Base-by-base conservation (phyloP, 2,888 invertebrate species). In the Pandemis heparana region DNA sequence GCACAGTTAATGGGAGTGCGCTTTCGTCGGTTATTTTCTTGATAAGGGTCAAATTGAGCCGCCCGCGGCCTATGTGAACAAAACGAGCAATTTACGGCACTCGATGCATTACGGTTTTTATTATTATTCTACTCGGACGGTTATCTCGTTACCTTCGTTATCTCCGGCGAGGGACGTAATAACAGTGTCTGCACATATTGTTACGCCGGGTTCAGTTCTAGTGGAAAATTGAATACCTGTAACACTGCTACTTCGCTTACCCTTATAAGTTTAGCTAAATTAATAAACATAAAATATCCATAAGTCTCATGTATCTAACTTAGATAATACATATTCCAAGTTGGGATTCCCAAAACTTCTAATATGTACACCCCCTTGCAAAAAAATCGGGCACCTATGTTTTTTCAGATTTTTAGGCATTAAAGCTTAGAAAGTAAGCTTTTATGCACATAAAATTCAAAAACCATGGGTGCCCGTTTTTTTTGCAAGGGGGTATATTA, bases 21-120 rank as follows among this genome's bases (percentile, higher is more conserved):
- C 88, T 91, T 91, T 92, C 87, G 88, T 89, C 86, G 85, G 89
- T 89, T 88, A 89, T 92, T 91, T 91, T 92, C 90, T 90, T 88
- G 89, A 91, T 92, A 92, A 91, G 91, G 89, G 89, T 90, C 90
- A 90, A 91, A 90, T 89, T 90, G 89, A 88, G 83, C 84, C 81
- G 91, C 90, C 89, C 80, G 90, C 87, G 90, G 91, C 89, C 86
- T 88, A 88, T 85, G 85, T 86, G 90, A 88, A 89, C 88, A 86
- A 87, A 89, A 90, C 89, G 86, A 90, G 88, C 85, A 90, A 90
- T 89, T 91, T 89, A 87, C 85, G 83, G 83, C 88, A 87, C 87
- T 88, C 86, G 83, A 85, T 88, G 87, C 87, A 86, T 85, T 88
- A 89, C 86, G 81, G 86, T 87, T 88, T 89, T 89, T 88, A 88